Conservation (phyloP, 2,113 vertebrate species). For the Elaphurus davidianus region DNA sequence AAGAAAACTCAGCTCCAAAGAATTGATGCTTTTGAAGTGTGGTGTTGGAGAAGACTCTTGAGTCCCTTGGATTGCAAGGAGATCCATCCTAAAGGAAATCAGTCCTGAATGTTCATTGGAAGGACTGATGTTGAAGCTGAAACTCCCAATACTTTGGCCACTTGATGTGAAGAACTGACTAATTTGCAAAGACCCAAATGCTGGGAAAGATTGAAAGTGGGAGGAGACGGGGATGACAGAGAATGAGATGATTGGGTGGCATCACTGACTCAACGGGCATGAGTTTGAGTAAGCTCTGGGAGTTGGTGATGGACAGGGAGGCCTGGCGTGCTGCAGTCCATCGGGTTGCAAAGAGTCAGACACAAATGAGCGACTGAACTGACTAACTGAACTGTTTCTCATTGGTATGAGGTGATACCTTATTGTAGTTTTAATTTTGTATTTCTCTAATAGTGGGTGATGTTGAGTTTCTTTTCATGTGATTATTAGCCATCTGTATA, state of each 20-base stretch:
- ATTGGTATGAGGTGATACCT: background rate
- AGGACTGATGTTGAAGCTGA: background rate
- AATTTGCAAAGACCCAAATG: background rate
- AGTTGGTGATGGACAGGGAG: background rate
- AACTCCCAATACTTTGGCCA: background rate
- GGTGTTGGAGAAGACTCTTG: background rate
- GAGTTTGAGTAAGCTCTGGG: background rate
- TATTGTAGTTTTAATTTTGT: background rate
- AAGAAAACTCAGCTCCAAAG: background rate
- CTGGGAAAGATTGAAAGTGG: background rate
- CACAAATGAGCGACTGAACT: fast-evolving
- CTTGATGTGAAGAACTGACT: background rate
- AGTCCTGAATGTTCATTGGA: background rate
- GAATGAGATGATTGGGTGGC: background rate
- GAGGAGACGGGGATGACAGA: background rate
- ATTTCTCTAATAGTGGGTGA: background rate
- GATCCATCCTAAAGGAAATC: background rate
- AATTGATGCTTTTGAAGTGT: background rate
- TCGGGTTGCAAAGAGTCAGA: background rate
- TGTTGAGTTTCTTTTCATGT: background rate
- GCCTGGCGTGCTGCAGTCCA: background rate
- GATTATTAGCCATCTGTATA: background rate
- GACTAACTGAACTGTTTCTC: background rate
- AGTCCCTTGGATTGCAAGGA: background rate
- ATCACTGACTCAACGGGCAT: background rate